Base-by-base conservation (phyloP, 1,140 invertebrate genomes). In the Pemphigus obesinymphae region DNA sequence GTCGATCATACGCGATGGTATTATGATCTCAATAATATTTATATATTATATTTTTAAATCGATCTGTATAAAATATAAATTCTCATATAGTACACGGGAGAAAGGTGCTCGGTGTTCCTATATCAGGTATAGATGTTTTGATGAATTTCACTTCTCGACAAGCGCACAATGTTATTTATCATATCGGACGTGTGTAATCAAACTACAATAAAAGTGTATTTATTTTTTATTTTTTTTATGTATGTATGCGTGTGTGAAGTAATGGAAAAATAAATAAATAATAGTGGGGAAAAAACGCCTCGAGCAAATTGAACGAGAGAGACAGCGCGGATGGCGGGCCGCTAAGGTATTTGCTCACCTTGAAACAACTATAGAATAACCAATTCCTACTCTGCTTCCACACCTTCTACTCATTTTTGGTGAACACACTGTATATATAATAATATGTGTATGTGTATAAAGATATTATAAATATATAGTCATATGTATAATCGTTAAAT, bases 311-410 rank as follows among this genome's bases (percentile, higher is more conserved):
- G 37, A 37, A 40, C 7, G 31, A 48, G 43, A 72, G 68, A 72
- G 48, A 76, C 50, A 34, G 31, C 48, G 29, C 48, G 15, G 75
- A 37, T 23, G 37, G 53, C 37, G 0, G 75, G 53, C 37, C 3
- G 76, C 55, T 63, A n/a, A 80, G 76, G 76, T 80, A 80, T 80
- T 80, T 45, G 76, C 55, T 80, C 76, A 80, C 76, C 76, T 80
- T 80, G 76, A 80, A 80, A 80, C 50, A 26, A 45, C 76, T 58
- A 58, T 23, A 78, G 31, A 58, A 78, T 78, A 78, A 78, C 53
- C 48, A 58, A 78, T 78, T 78, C 48, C 34, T 40, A 78, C 53
- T 80, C 55, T 45, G 23, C 34, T 40, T 80, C 76, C 76, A 80
- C 76, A 61, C 76, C 73, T 78, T 55, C 31, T 53, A 43, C 37